Base-by-base conservation (phyloP, 2,888 invertebrate genomes). In the Carterocephalus palaemon region DNA sequence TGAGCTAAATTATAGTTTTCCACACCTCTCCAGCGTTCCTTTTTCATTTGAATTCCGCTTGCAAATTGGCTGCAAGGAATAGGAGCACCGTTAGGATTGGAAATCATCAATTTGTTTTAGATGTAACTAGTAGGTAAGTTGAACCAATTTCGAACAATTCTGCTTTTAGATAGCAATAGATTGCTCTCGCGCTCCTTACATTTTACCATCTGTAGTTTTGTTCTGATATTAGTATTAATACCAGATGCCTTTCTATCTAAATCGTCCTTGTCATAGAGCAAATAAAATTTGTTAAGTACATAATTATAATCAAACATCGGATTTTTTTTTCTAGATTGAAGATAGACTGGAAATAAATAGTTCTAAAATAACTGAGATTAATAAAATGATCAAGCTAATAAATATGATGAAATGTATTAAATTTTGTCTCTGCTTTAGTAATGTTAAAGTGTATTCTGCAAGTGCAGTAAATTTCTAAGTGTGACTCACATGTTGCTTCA, bases 1-100 rank as follows among this genome's bases (percentile, higher is more conserved):
- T 72, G 51, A 54, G 54, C 65, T 60, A 75, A 77, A 82, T 79
- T 75, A 79, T 75, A 73, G 69, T 70, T 75, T 75, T 78, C 73
- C 67, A 65, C 65, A 63, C 67, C 65, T 57, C 62, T 60, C 61
- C 62, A 50, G 52, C 53, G 56, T 59, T 54, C 55, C 61, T 61
- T 67, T 65, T 67, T 63, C 67, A 70, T 70, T 69, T 60, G 57
- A 60, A 54, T 47, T 54, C 49, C 46, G 48, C 45, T 31, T 46
- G 32, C 32, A 32, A 17, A 43, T 34, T 43, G 28, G 22, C 42
- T 29, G 22, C 23, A 36, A 43, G 43, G 43, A 23, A 43, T 36
- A 53, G 59, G 61, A 42, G 12, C 13, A 32, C 42, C 45, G 45
- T 45, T 45, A 45, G 31, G 12, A 45, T 38, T 45, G 24, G 17